phyloP scores from a whole-genome alignment of 2,888 invertebrate genomes.

The Apamea crenata region DNA sequence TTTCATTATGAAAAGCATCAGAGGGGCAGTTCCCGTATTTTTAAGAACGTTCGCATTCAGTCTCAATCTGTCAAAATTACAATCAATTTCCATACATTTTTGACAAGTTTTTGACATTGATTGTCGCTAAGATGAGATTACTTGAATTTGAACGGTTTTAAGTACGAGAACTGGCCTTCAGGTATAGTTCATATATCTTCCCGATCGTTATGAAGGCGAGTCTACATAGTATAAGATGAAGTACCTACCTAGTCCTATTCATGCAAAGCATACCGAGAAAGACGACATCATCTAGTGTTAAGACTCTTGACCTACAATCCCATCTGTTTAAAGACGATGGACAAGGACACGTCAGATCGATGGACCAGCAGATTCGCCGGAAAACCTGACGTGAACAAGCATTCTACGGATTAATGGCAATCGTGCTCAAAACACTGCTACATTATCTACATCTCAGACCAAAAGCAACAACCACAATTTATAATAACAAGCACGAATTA shows the following conservation, averaged over 20 bases:
- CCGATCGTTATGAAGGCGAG: not conserved
- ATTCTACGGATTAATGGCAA: slow-evolving; percentile 35
- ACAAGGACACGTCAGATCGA: slow-evolving; percentile 27
- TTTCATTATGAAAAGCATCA: not conserved
- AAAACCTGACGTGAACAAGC: slow-evolving; percentile 34
- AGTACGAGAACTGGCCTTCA: not conserved
- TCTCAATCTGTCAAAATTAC: not conserved
- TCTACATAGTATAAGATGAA: not conserved
- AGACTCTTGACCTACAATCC: slow-evolving; percentile 10
- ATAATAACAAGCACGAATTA: slow-evolving; percentile 64
- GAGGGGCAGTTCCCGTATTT: not conserved
- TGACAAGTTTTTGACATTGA: not conserved
- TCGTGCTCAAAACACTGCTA: slow-evolving; percentile 48
- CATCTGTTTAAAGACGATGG: slow-evolving; percentile 3
- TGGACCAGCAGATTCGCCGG: slow-evolving; percentile 17
- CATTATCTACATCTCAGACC: slow-evolving; percentile 55
- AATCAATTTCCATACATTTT: not conserved
- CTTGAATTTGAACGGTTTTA: not conserved
- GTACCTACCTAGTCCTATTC: not conserved
- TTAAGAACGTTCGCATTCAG: not conserved
- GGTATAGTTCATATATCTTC: not conserved
- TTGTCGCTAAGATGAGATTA: not conserved
- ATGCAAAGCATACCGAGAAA: not conserved
- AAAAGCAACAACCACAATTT: slow-evolving; percentile 45
- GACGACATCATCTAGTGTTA: not conserved